Conservation (phyloP, 1,140 invertebrate genomes). For the Zelostemma sp. region DNA sequence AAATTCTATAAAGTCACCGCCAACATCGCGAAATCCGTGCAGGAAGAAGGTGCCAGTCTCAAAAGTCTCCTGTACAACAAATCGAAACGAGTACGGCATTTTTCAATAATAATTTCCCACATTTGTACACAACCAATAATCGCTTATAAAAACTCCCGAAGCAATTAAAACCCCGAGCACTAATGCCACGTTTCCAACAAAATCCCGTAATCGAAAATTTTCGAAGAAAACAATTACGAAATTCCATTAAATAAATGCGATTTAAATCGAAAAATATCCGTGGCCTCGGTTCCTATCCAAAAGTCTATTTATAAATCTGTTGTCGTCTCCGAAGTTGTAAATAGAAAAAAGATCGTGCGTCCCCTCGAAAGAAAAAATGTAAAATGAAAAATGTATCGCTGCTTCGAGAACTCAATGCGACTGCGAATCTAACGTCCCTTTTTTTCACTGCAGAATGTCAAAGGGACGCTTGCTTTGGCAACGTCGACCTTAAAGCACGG, state of each 20-base stretch:
- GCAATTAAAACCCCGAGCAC: too few species aligned
- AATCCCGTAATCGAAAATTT: constrained; percentile 1
- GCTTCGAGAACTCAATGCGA: constrained; percentile 15
- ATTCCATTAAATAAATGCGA: too few species aligned
- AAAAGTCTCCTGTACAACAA: constrained; percentile 79
- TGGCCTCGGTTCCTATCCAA: too few species aligned
- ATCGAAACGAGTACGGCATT: constrained; percentile 53
- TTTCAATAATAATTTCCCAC: constrained; percentile 5
- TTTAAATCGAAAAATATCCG: too few species aligned
- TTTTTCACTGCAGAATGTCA: constrained; percentile 52
- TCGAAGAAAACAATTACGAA: neutral
- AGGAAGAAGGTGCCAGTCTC: constrained; percentile 77
- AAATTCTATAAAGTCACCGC: constrained; percentile 81
- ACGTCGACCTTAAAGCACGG: constrained; percentile 79
- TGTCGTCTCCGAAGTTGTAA: neutral
- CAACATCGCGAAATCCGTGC: constrained; percentile 76
- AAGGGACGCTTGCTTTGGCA: constrained; percentile 76
- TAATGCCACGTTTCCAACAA: too few species aligned
- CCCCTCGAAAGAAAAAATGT: neutral
- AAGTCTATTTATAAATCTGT: neutral
- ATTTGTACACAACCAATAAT: constrained; percentile 22
- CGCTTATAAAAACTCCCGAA: constrained; percentile 15
- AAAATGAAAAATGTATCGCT: neutral
- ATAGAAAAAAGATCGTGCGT: neutral
- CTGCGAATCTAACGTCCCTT: constrained; percentile 19